Evolutionary conservation across 2,113 vertebrate genomes (phyloP), one percentile per base, ranked within the genome.

Genomic region (Malurus alboscapulatus): DNA sequence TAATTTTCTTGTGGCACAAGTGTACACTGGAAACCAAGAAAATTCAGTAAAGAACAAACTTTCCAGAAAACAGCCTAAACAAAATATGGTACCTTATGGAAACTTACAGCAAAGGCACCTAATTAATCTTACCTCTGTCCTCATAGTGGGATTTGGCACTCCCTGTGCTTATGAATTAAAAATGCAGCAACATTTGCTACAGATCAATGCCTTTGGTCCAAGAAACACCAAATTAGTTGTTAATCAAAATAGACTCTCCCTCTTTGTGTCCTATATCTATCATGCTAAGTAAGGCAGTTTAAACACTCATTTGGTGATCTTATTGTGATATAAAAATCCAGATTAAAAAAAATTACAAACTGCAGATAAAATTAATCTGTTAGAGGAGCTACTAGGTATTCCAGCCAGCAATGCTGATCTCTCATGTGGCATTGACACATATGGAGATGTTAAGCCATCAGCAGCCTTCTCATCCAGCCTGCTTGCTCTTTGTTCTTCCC

Each of bases 131-230:
- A 92, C 75, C 59, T 92, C 53, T 90, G 68, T 90, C 79, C 63
- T 92, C 0, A 0, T 44, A 44, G 55, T 40, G 63, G 76, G 88
- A 93, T 48, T 83, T 83, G 82, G 71, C 87, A 62, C 20, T 96
- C 94, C 62, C 84, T 24, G 25, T 59, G 68, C 79, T 92, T 80
- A 88, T 93, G 66, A 92, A 96, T 96, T 94, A 91, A 89, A 95
- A 91, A 94, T 76, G 74, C 61, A 87, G 65, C 45, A 44, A 42
- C 1, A 3, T 78, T 92, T 92, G 58, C 62, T 91, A 53, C 50
- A 84, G 77, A 90, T 65, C 71, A 66, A 53, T 75, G 62, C 24
- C 69, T 79, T 75, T 75, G 58, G 57, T 82, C 81, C 71, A 82
- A 92, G 69, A 78, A 87, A 84, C 26, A 44, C 82, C 62, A 72